Evolutionary conservation across 2,888 invertebrate species (phyloP).

Genomic region (Pandemis corylana): DNA sequence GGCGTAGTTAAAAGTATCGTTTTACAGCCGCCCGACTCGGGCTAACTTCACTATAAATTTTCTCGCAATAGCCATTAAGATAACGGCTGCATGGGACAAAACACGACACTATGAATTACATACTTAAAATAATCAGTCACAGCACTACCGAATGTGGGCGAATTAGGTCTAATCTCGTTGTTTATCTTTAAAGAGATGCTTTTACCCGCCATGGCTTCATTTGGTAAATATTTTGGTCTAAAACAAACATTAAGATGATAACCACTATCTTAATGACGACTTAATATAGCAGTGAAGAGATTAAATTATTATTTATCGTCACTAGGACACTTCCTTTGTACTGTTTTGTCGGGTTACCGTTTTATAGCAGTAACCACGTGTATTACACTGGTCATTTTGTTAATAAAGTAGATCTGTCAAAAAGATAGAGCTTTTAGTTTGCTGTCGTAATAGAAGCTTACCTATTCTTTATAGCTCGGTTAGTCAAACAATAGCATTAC

Average conservation of each 20-base stretch:
- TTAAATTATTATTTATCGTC: slow-evolving; percentile 57
- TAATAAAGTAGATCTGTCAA: slow-evolving; percentile 37
- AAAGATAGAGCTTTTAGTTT: slow-evolving; percentile 20
- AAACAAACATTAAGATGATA: slow-evolving; percentile 68
- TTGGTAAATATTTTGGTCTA: slow-evolving; percentile 67
- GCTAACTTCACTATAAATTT: slow-evolving; percentile 50
- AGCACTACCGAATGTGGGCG: slow-evolving; percentile 72
- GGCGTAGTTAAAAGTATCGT: slow-evolving; percentile 34
- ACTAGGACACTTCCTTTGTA: slow-evolving; percentile 65
- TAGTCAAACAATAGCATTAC: slow-evolving; percentile 36
- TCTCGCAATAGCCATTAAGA: slow-evolving; percentile 64
- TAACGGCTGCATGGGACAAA: slow-evolving; percentile 63
- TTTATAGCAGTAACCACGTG: slow-evolving; percentile 54
- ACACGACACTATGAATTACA: slow-evolving; percentile 61
- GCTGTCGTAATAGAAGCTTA: slow-evolving; percentile 34
- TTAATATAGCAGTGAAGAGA: slow-evolving; percentile 55
- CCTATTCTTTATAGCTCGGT: slow-evolving; percentile 19
- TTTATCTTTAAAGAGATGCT: slow-evolving; percentile 65
- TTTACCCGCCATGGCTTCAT: slow-evolving; percentile 55
- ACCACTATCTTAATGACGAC: slow-evolving; percentile 71
- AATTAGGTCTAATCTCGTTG: slow-evolving; percentile 63
- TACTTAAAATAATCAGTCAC: slow-evolving; percentile 64
- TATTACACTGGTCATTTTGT: slow-evolving; percentile 35
- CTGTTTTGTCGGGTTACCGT: slow-evolving; percentile 60
- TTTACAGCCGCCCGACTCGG: slow-evolving; percentile 17